These are phyloP conservation scores for Boloria euphrosyne DNA, from an alignment of 2,888 invertebrate species.

Conservation along the genomic window DNA sequence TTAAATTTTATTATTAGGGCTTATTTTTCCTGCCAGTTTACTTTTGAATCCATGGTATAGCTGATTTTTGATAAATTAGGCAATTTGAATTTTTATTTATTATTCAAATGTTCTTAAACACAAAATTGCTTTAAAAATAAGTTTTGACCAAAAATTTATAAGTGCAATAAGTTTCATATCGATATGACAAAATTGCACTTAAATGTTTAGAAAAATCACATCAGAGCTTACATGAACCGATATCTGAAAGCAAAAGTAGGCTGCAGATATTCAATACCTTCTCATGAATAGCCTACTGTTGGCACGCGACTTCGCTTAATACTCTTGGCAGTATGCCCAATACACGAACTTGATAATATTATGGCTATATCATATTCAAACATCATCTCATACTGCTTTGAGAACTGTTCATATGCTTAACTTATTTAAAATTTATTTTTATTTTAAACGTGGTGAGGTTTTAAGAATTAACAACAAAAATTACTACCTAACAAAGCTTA, in stretches of 20 bases:
- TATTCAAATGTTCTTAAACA: no score
- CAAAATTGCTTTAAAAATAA: no score
- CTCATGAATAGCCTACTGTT: conserved; percentile 16
- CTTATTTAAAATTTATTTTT: not conserved
- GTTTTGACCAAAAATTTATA: no score
- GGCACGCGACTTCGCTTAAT: conserved; percentile 33
- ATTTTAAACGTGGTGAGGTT: not conserved
- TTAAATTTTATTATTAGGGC: no score
- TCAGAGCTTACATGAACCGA: conserved; percentile 6
- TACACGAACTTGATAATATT: conserved; percentile 30
- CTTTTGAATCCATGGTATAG: no score
- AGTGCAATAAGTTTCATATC: no score
- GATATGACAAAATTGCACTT: not conserved
- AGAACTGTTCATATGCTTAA: not conserved
- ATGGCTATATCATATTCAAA: conserved; percentile 20
- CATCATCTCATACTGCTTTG: conserved; percentile 3
- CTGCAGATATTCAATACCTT: conserved; percentile 13
- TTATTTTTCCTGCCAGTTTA: no score
- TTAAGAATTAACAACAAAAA: no score
- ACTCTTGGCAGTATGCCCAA: conserved; percentile 40
- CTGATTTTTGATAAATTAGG: no score
- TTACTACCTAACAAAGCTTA: no score
- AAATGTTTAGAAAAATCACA: conserved; percentile 9
- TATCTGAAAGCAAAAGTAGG: conserved; percentile 9
- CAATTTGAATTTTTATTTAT: no score